Base-by-base conservation (phyloP, 2,113 vertebrate species). In the Stercorarius parasiticus region DNA sequence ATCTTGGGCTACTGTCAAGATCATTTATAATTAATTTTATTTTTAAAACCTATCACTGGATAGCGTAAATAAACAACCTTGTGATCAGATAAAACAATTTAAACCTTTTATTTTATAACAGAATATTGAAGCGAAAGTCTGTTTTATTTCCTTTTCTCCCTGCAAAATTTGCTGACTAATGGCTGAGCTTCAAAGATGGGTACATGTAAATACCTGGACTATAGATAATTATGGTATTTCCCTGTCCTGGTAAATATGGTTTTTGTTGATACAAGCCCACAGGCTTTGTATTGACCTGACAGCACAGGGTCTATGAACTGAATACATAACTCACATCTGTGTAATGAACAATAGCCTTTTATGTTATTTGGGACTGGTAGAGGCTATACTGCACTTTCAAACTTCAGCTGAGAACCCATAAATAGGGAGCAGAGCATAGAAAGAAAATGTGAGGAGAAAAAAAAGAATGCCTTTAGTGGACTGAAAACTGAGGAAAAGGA, bases 271-370 rank as follows among this genome's bases (percentile, higher is more conserved):
- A 42, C 10, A 38, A 47, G 9, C 6, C 17, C 26, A 47, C 13
- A 52, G 5, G 16, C 2, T 55, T 55, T 72, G 3, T 38, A 42
- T 5, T 74, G 45, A 81, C 30, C 20, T 77, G 27, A 19, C 6
- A 53, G 19, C 30, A 34, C 3, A 52, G 22, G 3, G 3, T 69
- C 26, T 52, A 43, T 86, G 49, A 69, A 61, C 43, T 36, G 40
- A 77, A 21, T 34, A 26, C 6, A 8, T 20, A 69, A 76, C 9
- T 53, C 16, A 77, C 13, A 66, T 36, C 7, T 49, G 5, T 69
- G 29, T 19, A 55, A 83, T 0, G 2, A 86, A 59, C 6, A 64
- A 4, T 17, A 65, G 1, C 0, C 49, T 82, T 88, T 56, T 38
- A 3, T 22, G 10, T 42, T 73, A n/a, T 55, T 50, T 86, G 20